These are phyloP conservation scores for Bostrychus sinensis DNA, from an alignment of 2,113 vertebrate species.

Conservation along the genomic window DNA sequence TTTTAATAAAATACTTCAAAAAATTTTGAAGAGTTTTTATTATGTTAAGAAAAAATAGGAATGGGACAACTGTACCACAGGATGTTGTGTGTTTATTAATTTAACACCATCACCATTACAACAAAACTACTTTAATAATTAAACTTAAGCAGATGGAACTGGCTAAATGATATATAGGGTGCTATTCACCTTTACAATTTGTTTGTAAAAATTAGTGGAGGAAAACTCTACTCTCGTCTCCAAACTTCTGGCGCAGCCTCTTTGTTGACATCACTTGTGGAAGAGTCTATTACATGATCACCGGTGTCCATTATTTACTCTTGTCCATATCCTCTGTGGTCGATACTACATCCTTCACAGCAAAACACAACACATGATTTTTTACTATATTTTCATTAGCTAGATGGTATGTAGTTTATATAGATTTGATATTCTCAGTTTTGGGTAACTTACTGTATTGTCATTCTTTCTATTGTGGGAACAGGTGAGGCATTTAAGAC, in stretches of 20 bases:
- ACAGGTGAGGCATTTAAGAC: neutral
- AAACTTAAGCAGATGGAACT: too few species aligned
- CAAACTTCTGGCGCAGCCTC: too few species aligned
- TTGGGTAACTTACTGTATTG: neutral
- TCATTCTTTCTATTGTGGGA: neutral
- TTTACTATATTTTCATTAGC: neutral
- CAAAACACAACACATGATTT: neutral
- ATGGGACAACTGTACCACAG: too few species aligned
- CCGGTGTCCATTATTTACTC: neutral
- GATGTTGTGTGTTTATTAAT: neutral
- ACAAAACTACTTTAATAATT: too few species aligned
- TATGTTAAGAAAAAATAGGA: too few species aligned
- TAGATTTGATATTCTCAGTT: neutral
- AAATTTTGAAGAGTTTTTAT: neutral
- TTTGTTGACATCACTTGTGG: too few species aligned
- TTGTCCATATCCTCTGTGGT: neutral
- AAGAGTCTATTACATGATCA: neutral
- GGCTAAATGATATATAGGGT: too few species aligned
- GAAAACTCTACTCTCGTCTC: constrained; percentile 31
- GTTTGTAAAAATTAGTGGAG: too few species aligned
- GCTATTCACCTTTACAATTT: too few species aligned
- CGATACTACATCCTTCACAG: neutral
- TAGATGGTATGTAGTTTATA: neutral
- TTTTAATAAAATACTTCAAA: constrained; percentile 42
- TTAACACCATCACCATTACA: too few species aligned